Evolutionary conservation across 2,113 vertebrate species (phyloP).

Genomic region (Herpetotheres cachinnans): DNA sequence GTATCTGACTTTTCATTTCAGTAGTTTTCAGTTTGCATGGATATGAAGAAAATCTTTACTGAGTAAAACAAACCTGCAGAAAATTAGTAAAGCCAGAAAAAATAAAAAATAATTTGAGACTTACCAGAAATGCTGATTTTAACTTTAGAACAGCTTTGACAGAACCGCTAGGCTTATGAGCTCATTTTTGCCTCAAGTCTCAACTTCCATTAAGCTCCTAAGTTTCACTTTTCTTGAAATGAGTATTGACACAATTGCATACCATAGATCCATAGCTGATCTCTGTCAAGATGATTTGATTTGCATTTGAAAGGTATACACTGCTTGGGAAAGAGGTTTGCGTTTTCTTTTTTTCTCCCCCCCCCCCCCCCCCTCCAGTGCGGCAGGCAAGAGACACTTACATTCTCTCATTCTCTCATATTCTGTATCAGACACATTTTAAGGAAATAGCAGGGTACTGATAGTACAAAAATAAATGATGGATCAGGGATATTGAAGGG

Average conservation of each 20-base stretch:
- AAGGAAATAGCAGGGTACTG: neutral
- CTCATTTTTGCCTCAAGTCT: neutral
- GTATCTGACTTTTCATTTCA: neutral
- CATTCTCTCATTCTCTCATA: neutral
- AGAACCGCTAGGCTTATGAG: neutral
- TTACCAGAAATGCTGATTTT: neutral
- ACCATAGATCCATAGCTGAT: neutral
- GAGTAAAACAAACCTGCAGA: neutral
- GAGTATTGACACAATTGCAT: neutral
- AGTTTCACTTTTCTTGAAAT: neutral
- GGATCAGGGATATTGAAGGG: neutral
- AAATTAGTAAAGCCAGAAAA: neutral
- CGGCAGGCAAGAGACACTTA: neutral
- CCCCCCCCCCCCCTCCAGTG: no score
- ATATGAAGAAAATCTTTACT: neutral
- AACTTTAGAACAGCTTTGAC: neutral
- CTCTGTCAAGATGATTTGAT: neutral
- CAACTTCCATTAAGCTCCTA: neutral
- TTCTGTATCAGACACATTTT: neutral
- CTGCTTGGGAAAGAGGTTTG: neutral
- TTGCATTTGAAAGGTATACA: neutral
- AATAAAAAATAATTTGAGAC: fast-evolving
- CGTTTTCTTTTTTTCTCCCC: neutral
- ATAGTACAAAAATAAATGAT: neutral
- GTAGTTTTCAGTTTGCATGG: neutral